Evolutionary conservation across 2,888 invertebrate genomes (phyloP).

Genomic region (Lathronympha strigana): DNA sequence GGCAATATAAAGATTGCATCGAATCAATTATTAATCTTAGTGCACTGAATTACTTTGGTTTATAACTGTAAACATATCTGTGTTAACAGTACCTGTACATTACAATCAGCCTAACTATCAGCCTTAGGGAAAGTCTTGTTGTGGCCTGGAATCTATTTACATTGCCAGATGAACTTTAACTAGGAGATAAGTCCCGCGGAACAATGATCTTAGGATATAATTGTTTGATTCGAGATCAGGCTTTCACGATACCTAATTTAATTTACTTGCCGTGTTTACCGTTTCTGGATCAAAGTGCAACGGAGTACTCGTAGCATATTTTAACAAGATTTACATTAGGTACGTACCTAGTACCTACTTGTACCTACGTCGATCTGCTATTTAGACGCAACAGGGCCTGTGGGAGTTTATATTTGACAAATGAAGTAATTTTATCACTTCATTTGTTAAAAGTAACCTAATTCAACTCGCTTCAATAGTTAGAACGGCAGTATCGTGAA

Average conservation of each 20-base stretch:
- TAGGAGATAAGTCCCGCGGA: constrained; percentile 28
- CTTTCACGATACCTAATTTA: constrained; percentile 31
- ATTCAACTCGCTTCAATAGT: too few relatives aligned
- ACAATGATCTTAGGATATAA: constrained; percentile 40
- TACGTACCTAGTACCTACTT: too few relatives aligned
- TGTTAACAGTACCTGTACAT: neutral
- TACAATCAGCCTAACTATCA: constrained; percentile 3
- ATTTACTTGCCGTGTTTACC: constrained; percentile 12
- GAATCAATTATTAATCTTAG: too few relatives aligned
- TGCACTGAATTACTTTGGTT: too few relatives aligned
- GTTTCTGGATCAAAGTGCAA: neutral
- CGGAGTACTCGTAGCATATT: neutral
- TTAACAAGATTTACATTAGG: too few relatives aligned
- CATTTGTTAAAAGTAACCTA: too few relatives aligned
- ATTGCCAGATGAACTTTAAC: constrained; percentile 38
- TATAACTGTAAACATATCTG: neutral
- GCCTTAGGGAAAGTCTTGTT: constrained; percentile 34
- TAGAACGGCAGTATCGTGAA: too few relatives aligned
- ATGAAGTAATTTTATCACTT: too few relatives aligned
- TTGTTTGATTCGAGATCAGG: constrained; percentile 35
- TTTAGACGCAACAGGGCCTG: too few relatives aligned
- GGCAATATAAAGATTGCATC: too few relatives aligned
- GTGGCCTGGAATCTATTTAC: constrained; percentile 35
- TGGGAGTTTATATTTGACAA: too few relatives aligned
- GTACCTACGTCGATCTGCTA: too few relatives aligned